phyloP scores from a whole-genome alignment of 2,113 vertebrate species.

The Nematolebias whitei region DNA sequence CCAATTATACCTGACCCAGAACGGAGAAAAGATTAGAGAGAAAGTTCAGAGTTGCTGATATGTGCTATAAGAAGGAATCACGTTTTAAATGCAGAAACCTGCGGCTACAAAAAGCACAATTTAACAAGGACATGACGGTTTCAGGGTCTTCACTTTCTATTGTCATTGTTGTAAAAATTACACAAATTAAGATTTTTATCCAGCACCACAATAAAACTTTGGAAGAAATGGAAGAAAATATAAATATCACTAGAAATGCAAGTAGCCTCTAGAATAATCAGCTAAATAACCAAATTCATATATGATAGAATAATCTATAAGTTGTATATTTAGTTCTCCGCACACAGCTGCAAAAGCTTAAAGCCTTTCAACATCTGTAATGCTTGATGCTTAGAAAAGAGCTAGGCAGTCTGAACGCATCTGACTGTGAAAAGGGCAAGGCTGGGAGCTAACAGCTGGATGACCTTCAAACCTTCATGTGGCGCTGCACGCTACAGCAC shows the following conservation, averaged over 20 bases:
- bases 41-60: conserved; percentile 6
- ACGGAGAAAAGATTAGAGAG: conserved; percentile 13
- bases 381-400: not conserved
- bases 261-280: too few relatives aligned
- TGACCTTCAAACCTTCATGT: not conserved
- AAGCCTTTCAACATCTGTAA: not conserved
- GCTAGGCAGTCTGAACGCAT: not conserved
- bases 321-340: too few relatives aligned
- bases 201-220: not conserved
- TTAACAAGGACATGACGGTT: not conserved
- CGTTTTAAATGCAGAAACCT: not conserved
- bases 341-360: not conserved
- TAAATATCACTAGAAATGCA: not conserved
- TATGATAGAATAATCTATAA: too few relatives aligned
- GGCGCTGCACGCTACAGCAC: not conserved
- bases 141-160: too few relatives aligned
- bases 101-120: not conserved
- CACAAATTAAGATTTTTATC: too few relatives aligned
- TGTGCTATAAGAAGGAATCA: not conserved
- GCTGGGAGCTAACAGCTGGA: not conserved
- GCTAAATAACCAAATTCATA: too few relatives aligned
- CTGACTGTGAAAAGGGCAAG: not conserved
- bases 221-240: not conserved
- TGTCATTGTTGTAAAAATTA: too few relatives aligned
- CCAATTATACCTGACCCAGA: conserved; percentile 52